Evolutionary conservation across 2,797 vertebrate genomes (phyloP), one percentile per base, ranked within the genome.

Genomic region (Clarias laeviceps): DNA sequence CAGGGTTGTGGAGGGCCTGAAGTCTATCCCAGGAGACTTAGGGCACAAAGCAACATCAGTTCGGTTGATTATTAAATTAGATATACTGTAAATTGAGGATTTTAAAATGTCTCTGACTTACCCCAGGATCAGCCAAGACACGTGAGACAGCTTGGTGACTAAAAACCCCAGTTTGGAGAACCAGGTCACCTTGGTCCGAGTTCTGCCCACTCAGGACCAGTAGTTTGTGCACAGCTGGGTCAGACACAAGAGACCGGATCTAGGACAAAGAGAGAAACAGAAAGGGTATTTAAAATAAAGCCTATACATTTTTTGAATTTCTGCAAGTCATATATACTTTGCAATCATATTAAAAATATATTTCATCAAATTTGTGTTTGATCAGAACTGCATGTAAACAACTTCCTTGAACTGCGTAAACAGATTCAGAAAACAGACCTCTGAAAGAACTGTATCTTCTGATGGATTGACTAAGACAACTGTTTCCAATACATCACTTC

Each of bases 401-500:
- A 29, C 62, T 54, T 56, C 22, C 27, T n/a, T n/a, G n/a, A n/a
- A n/a, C n/a, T n/a, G n/a, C n/a, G n/a, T n/a, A 12, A 84, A 40
- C 6, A 37, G 29, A 61, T 11, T 86, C 6, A 9, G 9, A 56
- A 74, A 77, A 12, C 37, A 80, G 93, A 99, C 98, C 97, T 99
- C 97, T 86, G 96, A 96, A 57, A 94, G 93, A 4, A 97, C 91
- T 32, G 96, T 96, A 87, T 97, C 95, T 90, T 95, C 95, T 87
- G 96, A 96, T 78, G 98, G 98, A 90, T 99, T 99, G 85, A 99
- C 97, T 54, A 99, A 95, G 88, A 99, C 96, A 87, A 97, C 95
- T 0, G 96, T 98, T 93, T 99, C 97, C 91, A 99, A 94, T 84
- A 94, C 95, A 93, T 98, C 96, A 88, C 97, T 98, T 87, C 90